Evolutionary conservation across 2,797 vertebrate species (phyloP).

Genomic region (Hypotaenidia okinawae): DNA sequence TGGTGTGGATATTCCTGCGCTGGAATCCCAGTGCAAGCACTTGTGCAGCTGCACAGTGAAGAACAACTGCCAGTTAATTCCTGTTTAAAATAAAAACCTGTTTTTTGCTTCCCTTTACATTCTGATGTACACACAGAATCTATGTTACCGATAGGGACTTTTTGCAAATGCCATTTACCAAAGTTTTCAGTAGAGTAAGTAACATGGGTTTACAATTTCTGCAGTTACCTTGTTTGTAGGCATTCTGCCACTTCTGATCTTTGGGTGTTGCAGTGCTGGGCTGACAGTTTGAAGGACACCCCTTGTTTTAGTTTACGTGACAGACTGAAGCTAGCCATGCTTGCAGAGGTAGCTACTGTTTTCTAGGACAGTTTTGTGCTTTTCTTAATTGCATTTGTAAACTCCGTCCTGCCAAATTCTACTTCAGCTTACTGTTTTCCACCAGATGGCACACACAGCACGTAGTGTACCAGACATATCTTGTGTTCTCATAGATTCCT

Average conservation of each 20-base stretch:
- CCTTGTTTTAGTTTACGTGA: background rate
- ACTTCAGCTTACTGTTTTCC: constrained; percentile 2
- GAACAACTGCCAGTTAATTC: background rate
- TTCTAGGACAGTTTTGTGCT: background rate
- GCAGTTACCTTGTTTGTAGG: background rate
- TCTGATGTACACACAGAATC: background rate
- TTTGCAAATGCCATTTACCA: background rate
- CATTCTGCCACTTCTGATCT: background rate
- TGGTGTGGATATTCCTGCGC: background rate
- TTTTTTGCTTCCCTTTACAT: background rate
- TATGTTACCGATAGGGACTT: background rate
- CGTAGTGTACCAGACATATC: rapidly evolving
- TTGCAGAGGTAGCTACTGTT: background rate
- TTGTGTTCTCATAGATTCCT: background rate
- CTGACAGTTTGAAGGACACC: background rate
- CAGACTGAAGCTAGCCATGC: background rate
- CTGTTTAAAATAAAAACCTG: background rate
- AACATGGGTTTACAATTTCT: background rate
- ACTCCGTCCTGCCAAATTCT: background rate
- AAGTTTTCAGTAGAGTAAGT: background rate
- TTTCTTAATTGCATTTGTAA: background rate
- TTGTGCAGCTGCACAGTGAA: background rate
- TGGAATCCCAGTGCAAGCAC: background rate
- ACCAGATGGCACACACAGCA: constrained; percentile 56
- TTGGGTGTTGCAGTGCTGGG: background rate